Conservation (phyloP, 1,140 invertebrate genomes). For the Heterodera carotae region DNA sequence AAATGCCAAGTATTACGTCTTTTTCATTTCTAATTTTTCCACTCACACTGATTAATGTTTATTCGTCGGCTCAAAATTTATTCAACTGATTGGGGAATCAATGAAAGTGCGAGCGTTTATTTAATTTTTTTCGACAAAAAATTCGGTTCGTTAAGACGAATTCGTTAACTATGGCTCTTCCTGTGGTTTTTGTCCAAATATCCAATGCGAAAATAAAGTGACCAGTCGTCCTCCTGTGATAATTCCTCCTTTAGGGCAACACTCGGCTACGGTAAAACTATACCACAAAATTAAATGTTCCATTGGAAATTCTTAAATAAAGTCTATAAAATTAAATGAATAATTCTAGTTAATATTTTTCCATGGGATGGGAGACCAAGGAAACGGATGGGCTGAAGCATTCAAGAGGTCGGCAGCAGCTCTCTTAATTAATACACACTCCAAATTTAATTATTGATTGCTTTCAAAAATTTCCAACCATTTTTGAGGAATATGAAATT, state of each 20-base stretch:
- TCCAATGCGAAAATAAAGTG: not conserved
- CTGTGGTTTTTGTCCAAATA: not conserved
- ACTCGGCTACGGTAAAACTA: constrained; percentile 1
- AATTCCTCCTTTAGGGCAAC: not conserved
- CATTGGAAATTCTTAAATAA: not conserved
- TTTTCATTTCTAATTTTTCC: not conserved
- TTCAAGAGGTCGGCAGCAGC: not conserved
- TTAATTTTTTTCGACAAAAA: not conserved
- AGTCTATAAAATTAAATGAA: not conserved
- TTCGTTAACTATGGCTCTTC: not conserved
- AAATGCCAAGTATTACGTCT: not conserved
- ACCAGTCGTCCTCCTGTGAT: not conserved
- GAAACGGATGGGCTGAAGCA: constrained; percentile 1
- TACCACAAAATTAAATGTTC: no score
- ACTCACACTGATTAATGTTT: not conserved
- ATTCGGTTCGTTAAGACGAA: not conserved
- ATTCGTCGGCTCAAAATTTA: not conserved
- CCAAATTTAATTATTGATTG: not conserved
- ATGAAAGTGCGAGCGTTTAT: not conserved
- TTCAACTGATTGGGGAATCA: not conserved
- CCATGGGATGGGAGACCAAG: constrained; percentile 9
- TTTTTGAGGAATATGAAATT: not conserved
- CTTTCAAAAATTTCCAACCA: not conserved
- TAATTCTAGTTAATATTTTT: constrained; percentile 5
- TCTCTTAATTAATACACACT: not conserved